Conservation (phyloP, 2,113 vertebrate genomes). For the Calypte anna region DNA sequence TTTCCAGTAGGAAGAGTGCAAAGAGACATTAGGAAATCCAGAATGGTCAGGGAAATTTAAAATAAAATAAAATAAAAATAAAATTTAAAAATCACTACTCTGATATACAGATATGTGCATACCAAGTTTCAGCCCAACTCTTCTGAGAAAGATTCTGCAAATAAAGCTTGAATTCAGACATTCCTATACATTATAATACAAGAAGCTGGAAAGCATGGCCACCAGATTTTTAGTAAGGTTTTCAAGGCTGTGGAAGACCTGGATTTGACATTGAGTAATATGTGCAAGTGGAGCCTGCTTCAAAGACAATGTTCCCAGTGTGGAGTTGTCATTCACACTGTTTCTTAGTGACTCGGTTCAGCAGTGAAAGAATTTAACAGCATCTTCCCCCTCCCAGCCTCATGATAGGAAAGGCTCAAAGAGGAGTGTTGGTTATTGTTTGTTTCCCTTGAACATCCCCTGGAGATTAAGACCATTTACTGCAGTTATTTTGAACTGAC, state of each 20-base stretch:
- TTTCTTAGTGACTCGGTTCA: neutral
- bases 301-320: neutral
- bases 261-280: neutral
- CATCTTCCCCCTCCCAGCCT: neutral
- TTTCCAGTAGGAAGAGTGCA: neutral
- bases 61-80: neutral
- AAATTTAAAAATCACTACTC: neutral
- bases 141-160: neutral
- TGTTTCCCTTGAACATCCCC: neutral
- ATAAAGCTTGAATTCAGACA: neutral
- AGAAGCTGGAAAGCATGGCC: neutral
- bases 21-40: neutral
- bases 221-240: neutral
- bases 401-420: neutral
- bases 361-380: neutral
- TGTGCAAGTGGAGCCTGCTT: neutral
- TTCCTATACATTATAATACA: neutral
- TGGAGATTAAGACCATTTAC: conserved; percentile 38
- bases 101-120: neutral
- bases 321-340: neutral
- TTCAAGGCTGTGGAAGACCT: neutral
- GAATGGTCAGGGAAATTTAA: neutral
- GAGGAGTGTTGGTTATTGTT: neutral
- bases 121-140: neutral
- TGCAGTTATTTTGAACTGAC: neutral